phyloP scores from a whole-genome alignment of 2,797 vertebrate genomes.

The Neosalanx taihuensis region DNA sequence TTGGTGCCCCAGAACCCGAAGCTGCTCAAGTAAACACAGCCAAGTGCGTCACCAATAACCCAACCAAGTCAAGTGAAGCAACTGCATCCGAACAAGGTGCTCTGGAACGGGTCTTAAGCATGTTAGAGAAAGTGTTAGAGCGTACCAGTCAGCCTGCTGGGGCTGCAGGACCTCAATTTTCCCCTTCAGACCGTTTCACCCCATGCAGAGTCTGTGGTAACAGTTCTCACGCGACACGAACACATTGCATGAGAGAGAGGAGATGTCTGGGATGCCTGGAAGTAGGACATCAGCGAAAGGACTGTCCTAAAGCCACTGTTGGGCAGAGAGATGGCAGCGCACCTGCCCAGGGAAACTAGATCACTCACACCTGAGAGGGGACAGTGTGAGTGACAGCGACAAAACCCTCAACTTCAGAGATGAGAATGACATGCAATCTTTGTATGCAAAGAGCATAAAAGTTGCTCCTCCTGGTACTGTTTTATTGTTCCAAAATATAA shows the following conservation, averaged over 20 bases:
- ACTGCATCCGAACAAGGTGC: neutral
- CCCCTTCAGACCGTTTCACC: neutral
- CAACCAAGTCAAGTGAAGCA: neutral
- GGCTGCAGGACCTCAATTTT: neutral
- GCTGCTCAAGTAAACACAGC: neutral
- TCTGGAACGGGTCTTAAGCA: conserved; percentile 9
- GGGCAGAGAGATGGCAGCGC: neutral
- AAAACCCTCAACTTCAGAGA: conserved; percentile 12
- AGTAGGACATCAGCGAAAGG: conserved; percentile 19
- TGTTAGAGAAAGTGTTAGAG: conserved; percentile 10
- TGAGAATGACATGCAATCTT: neutral
- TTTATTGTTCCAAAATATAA: conserved; percentile 14
- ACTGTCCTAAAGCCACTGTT: conserved; percentile 9
- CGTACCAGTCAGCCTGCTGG: neutral
- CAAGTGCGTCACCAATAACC: neutral
- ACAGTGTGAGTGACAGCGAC: conserved; percentile 14
- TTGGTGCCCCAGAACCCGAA: neutral
- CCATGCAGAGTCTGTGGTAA: conserved; percentile 22
- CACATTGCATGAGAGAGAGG: conserved; percentile 27
- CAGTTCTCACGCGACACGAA: conserved; percentile 15
- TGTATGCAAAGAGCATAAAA: neutral
- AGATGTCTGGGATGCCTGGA: conserved; percentile 23
- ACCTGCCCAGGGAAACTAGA: conserved; percentile 30
- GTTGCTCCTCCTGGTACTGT: neutral
- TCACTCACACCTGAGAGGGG: conserved; percentile 19